Evolutionary conservation across 2,888 invertebrate genomes (phyloP).

Genomic region (Apamea epomidion): DNA sequence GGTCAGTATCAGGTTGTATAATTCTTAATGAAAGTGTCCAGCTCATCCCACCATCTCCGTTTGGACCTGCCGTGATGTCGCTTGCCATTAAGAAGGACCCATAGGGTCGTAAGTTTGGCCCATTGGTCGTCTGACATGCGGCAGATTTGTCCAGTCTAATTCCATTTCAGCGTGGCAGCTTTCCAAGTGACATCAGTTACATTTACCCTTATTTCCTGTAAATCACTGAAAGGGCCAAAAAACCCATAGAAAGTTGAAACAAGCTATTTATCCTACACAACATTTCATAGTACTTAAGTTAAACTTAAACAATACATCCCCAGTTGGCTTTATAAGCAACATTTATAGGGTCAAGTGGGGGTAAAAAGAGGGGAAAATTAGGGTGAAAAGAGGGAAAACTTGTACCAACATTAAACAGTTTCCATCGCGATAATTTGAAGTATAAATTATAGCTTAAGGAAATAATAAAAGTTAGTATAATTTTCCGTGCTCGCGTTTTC

Average conservation of each 20-base stretch:
- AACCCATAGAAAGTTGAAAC: conserved; percentile 18
- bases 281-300: conserved; percentile 33
- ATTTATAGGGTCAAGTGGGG: conserved; percentile 52
- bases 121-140: background rate
- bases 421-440: conserved; percentile 51
- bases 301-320: conserved; percentile 56
- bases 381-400: conserved; percentile 43
- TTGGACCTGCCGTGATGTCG: background rate
- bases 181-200: too few species aligned
- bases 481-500: conserved; percentile 51
- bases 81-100: background rate
- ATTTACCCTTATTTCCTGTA: background rate
- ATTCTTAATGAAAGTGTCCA: too few species aligned
- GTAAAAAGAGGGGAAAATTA: conserved; percentile 40
- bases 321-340: conserved; percentile 36
- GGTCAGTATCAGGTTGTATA: too few species aligned
- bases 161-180: background rate
- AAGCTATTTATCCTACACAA: conserved; percentile 14
- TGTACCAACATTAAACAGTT: conserved; percentile 52
- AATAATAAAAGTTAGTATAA: conserved; percentile 62
- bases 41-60: background rate
- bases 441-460: conserved; percentile 59
- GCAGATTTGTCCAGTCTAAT: background rate
- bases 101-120: background rate
- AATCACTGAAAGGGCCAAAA: background rate